A percentile compares a stretch with the other conserved stretches of the same genome.
These are phyloP conservation scores for Onychorhynchus coronatus DNA, from an alignment of 2,113 vertebrate genomes.

Conservation along the genomic window DNA sequence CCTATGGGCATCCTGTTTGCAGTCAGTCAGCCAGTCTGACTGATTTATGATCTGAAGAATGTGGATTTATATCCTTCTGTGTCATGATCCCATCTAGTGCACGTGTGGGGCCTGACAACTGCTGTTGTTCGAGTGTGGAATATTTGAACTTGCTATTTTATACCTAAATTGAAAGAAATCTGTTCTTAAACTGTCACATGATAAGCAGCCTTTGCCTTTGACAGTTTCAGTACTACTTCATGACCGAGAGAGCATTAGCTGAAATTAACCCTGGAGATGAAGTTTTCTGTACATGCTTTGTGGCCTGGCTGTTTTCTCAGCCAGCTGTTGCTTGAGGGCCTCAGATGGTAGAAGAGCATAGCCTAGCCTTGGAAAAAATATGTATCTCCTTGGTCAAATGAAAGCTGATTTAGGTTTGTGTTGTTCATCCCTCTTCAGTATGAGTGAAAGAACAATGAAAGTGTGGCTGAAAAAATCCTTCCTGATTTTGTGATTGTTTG, in stretches of 20 bases:
- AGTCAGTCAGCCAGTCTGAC: not conserved
- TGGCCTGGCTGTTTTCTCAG: not conserved
- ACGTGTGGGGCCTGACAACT: not conserved
- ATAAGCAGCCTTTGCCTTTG: not conserved
- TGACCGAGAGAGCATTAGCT: not conserved
- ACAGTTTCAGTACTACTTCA: not conserved
- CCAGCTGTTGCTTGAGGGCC: not conserved
- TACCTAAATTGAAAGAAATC: conserved; percentile 15
- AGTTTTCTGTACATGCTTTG: not conserved
- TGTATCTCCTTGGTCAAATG: not conserved
- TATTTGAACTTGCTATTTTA: conserved; percentile 15
- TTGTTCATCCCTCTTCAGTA: not conserved
- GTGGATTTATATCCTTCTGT: conserved; percentile 4
- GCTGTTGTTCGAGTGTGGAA: not conserved
- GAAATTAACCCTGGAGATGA: not conserved
- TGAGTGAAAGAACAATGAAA: not conserved
- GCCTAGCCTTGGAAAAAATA: not conserved
- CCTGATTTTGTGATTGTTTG: not conserved
- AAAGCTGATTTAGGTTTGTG: not conserved
- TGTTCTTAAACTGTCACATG: not conserved
- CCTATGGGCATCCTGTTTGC: not conserved
- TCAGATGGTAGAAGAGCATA: not conserved
- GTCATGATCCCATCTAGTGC: not conserved
- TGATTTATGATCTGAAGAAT: conserved; percentile 26
- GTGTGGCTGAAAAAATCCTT: not conserved